Evolutionary conservation across 2,888 invertebrate species (phyloP).

Genomic region (Leuctra nigra): DNA sequence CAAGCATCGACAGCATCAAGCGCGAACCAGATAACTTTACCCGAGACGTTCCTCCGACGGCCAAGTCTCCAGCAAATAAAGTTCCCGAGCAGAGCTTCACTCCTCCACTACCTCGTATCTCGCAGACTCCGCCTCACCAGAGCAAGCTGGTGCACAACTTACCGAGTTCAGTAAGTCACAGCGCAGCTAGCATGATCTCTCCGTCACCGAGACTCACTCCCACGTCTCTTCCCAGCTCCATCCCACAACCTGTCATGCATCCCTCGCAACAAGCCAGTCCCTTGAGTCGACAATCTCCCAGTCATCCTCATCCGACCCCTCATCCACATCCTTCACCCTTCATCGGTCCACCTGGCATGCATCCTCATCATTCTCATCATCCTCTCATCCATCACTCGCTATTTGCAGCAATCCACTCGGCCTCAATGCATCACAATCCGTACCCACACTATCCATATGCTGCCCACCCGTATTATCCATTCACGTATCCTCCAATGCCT

Average conservation of each 20-base stretch:
- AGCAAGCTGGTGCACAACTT: conserved; percentile 20
- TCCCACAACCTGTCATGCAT: conserved; percentile 64
- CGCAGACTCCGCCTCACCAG: conserved; percentile 24
- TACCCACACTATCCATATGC: conserved; percentile 50
- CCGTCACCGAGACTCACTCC: conserved; percentile 43
- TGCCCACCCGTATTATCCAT: conserved; percentile 56
- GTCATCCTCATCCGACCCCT: conserved; percentile 34
- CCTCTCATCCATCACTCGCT: conserved; percentile 61
- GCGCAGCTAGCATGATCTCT: conserved; percentile 56
- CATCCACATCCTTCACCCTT: conserved; percentile 35
- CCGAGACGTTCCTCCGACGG: not conserved
- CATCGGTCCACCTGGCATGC: conserved; percentile 52
- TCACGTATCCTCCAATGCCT: conserved; percentile 54
- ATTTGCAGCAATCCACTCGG: conserved; percentile 52
- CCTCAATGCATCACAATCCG: conserved; percentile 57
- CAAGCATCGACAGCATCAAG: conserved; percentile 64
- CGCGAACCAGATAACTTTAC: conserved; percentile 55
- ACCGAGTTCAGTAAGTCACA: conserved; percentile 48
- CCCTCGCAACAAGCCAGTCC: conserved; percentile 67
- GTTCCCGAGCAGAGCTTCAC: conserved; percentile 21
- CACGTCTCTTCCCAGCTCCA: conserved; percentile 52
- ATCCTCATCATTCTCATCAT: conserved; percentile 67
- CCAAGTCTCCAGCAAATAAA: conserved; percentile 21
- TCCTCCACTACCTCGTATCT: conserved; percentile 24
- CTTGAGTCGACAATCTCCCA: conserved; percentile 37